Evolutionary conservation across 2,888 invertebrate species (phyloP).

Genomic region (Heliconius hortense): DNA sequence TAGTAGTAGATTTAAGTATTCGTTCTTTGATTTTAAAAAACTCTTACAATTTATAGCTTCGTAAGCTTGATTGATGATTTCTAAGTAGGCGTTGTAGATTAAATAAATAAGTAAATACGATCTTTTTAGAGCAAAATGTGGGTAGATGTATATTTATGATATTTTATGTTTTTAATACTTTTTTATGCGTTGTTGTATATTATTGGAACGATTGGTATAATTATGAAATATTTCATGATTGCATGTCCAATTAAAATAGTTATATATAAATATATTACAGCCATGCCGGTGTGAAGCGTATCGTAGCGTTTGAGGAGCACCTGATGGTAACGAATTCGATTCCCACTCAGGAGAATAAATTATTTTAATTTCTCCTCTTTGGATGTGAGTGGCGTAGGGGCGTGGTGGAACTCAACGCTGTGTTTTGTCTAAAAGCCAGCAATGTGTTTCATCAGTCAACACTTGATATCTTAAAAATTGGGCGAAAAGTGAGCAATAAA

Average conservation of each 20-base stretch:
- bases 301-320: background rate
- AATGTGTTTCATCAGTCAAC: too few relatives aligned
- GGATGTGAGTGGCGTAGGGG: too few relatives aligned
- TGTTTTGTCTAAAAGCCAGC: too few relatives aligned
- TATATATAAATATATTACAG: background rate
- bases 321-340: background rate
- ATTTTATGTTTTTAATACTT: conserved; percentile 7
- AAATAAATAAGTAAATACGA: conserved; percentile 9
- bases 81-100: conserved; percentile 19
- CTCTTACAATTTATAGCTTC: conserved; percentile 2
- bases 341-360: background rate
- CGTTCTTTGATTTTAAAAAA: conserved; percentile 2
- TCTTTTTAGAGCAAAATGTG: conserved; percentile 15
- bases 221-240: too few relatives aligned
- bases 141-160: conserved; percentile 11
- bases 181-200: background rate
- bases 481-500: too few relatives aligned
- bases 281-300: too few relatives aligned
- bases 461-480: too few relatives aligned
- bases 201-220: background rate
- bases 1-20: background rate
- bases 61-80: conserved; percentile 21
- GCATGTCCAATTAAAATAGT: background rate
- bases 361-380: background rate
- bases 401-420: too few relatives aligned